Conservation (phyloP, 2,888 invertebrate genomes). For the Ditylenchus weischeri region DNA sequence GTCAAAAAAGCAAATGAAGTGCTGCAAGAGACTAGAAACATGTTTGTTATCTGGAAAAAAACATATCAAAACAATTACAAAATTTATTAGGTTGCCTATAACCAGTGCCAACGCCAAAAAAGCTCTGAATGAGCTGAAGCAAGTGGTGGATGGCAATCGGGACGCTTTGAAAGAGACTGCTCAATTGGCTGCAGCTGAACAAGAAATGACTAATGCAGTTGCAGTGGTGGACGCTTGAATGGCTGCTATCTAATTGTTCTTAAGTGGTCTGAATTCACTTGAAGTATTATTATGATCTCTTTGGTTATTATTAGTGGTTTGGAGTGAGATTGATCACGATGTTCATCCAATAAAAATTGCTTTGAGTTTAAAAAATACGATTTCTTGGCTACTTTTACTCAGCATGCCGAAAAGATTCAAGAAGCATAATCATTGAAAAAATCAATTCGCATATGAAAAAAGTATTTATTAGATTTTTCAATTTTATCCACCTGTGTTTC, state of each 20-base stretch:
- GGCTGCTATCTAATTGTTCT: not conserved
- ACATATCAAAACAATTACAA: no score
- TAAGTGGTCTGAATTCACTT: not conserved
- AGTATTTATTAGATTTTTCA: no score
- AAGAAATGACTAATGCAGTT: conserved; percentile 4
- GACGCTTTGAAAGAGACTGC: conserved; percentile 4
- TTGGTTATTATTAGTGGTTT: no score
- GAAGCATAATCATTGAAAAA: no score
- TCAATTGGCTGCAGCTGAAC: conserved; percentile 2
- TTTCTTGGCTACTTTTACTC: not conserved
- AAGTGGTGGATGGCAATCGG: conserved; percentile 9
- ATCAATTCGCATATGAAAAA: no score
- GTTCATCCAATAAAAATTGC: not conserved
- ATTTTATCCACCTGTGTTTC: no score
- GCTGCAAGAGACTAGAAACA: conserved; percentile 10
- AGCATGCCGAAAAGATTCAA: no score
- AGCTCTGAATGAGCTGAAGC: conserved; percentile 4
- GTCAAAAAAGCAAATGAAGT: conserved; percentile 23
- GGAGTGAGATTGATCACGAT: not conserved
- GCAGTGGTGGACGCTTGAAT: not conserved
- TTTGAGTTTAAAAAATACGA: not conserved
- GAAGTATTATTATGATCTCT: no score
- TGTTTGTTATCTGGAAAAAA: not conserved
- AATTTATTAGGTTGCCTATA: conserved; percentile 4
- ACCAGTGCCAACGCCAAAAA: conserved; percentile 10